Base-by-base conservation (phyloP, 2,888 invertebrate species). In the Rhaphigaster nebulosa region DNA sequence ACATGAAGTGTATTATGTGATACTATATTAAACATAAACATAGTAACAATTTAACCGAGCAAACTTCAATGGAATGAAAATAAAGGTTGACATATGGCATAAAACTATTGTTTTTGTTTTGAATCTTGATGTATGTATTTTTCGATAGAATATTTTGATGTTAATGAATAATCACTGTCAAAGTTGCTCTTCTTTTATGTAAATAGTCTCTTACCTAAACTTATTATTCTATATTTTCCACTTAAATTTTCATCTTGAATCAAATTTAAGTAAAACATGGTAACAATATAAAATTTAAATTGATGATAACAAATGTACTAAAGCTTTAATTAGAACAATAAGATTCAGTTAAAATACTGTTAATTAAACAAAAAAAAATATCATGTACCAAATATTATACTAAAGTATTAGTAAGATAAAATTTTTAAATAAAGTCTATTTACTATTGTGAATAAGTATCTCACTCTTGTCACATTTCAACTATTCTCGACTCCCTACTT, bases 261-360 rank as follows among this genome's bases (percentile, higher is more conserved):
- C 60, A 70, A 50, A 76, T 76, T 50, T 76, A 76, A 60, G 52
- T 89, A 50, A 52, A 88, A 89, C 10, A 29, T 50, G 38, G 38
- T 89, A 89, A 60, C 0, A 76, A 70, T 70, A 70, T 70, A 41
- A 84, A 84, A 84, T 45, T 45, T 84, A 45, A 84, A 84, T 84
- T 84, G 45, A 84, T 45, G 26, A 84, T 84, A 84, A 84, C 26
- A 84, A 84, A 84, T 84, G 84, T 84, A 84, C 45, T 84, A 89
- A 89, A 89, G 89, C 89, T 89, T 89, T 89, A 89, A 89, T 89
- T 89, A 89, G 89, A 70, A 89, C 76, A 89, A 89, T 89, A 89
- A 89, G 89, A 70, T 52, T 50, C 89, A 50, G 29, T 41, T 29
- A 65, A 84, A 45, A 84, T 84, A 84, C n/a, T 84, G n/a, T 45